Evolutionary conservation across 2,888 invertebrate genomes (phyloP), one percentile per base, ranked within the genome.

Genomic region (Hyalella azteca): DNA sequence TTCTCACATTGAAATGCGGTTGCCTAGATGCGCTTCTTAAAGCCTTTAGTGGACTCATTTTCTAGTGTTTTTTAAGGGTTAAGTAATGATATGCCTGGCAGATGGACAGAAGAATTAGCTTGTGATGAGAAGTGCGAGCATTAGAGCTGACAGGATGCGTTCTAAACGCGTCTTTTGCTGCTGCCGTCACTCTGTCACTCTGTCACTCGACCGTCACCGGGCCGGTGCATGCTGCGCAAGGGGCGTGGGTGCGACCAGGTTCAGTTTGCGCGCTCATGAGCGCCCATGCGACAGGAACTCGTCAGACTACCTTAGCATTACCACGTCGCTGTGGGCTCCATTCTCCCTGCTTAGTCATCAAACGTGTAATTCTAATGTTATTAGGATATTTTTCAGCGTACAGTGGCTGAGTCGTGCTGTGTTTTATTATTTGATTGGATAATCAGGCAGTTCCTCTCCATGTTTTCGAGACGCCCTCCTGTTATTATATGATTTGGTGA

Each of bases 401-500:
- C 36, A 66, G 36, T 66, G 36, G 39, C 66, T 66, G 66, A 66
- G 66, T 66, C 66, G 66, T 66, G 66, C 66, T 15, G 66, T 66
- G 66, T 66, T 66, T 66, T 66, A 66, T 66, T 66, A 66, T 66
- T 66, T 66, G 66, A 66, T 66, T 32, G 66, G 66, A 36, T 66
- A 66, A 66, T 66, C 66, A 66, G 66, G 66, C 36, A 66, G 66
- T 66, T 66, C 66, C 66, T 36, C 36, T 66, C 19, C 66, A 39
- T 66, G 66, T 66, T 66, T 66, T 36, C 36, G 32, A 36, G 66
- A 13, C 7, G 29, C 39, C 19, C 11, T 19, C 19, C n/a, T 66
- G 66, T 66, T 36, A 66, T 66, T 66, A 66, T 36, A 66, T 66
- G 66, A 66, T 66, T 66, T 66, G 66, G 66, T 66, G 66, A 66